Evolutionary conservation across 2,888 invertebrate genomes (phyloP).

Genomic region (Nemurella pictetii): DNA sequence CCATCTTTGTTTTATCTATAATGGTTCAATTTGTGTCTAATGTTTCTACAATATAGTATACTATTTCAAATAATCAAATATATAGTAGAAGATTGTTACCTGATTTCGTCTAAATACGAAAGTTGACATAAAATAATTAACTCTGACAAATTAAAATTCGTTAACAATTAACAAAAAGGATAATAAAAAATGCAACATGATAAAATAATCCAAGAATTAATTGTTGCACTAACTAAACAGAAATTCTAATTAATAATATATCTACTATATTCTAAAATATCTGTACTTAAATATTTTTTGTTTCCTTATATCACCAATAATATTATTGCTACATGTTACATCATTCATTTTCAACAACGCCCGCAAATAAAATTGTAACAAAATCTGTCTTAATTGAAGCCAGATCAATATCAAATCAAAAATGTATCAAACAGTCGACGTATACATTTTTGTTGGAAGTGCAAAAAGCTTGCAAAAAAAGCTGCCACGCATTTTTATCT

Average conservation of each 20-base stretch:
- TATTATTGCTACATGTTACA: not conserved
- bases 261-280: not conserved
- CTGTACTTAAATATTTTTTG: not conserved
- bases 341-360: not conserved
- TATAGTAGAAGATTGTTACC: too few relatives aligned
- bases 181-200: not conserved
- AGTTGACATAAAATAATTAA: not conserved
- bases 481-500: too few relatives aligned
- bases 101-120: too few relatives aligned
- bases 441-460: too few relatives aligned
- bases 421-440: too few relatives aligned
- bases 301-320: not conserved
- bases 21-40: not conserved
- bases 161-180: not conserved
- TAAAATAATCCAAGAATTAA: too few relatives aligned
- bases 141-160: not conserved
- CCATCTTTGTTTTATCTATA: not conserved
- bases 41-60: not conserved
- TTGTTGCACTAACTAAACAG: not conserved
- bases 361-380: too few relatives aligned
- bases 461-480: too few relatives aligned
- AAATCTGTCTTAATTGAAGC: too few relatives aligned
- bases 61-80: not conserved
- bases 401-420: too few relatives aligned
- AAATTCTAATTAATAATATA: not conserved